Percentiles rank a stretch among this genome's conserved stretches.
phyloP scores from a whole-genome alignment of 2,888 invertebrate genomes.

The Linnaemya tessellans region DNA sequence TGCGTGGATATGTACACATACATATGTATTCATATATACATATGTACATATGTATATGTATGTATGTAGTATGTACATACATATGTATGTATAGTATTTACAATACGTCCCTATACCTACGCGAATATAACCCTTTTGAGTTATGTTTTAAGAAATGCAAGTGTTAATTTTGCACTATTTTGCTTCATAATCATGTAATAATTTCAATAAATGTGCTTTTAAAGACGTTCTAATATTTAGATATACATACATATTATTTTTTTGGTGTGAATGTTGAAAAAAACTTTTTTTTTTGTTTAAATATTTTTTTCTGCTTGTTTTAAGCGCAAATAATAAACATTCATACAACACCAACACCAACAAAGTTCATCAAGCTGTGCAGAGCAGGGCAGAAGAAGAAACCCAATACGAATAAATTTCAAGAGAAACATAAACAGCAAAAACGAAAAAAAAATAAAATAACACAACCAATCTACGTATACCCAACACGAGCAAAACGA shows the following conservation, averaged over 20 bases:
- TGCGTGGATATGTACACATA: not conserved
- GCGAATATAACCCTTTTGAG: not conserved
- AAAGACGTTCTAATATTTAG: not conserved
- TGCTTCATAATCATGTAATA: no score
- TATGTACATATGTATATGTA: not conserved
- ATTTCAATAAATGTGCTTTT: no score
- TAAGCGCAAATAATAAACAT: constrained; percentile 49
- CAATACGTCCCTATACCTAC: constrained; percentile 22
- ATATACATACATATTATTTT: constrained; percentile 42
- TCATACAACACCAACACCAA: constrained; percentile 2
- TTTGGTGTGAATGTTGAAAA: not conserved
- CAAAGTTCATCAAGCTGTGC: constrained; percentile 34
- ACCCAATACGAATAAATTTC: constrained; percentile 54
- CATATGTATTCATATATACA: not conserved
- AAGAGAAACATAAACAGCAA: constrained; percentile 60
- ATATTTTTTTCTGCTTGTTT: constrained; percentile 37
- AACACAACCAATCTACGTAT: constrained; percentile 37
- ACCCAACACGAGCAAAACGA: constrained; percentile 61
- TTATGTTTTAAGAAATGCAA: no score
- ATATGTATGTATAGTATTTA: constrained; percentile 11
- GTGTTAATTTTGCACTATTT: no score
- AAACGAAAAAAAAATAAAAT: constrained; percentile 43
- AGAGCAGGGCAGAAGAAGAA: constrained; percentile 7
- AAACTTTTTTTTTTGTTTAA: not conserved
- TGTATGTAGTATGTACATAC: not conserved